Evolutionary conservation across 2,797 vertebrate species (phyloP).

Genomic region (Sarcoramphus papa): DNA sequence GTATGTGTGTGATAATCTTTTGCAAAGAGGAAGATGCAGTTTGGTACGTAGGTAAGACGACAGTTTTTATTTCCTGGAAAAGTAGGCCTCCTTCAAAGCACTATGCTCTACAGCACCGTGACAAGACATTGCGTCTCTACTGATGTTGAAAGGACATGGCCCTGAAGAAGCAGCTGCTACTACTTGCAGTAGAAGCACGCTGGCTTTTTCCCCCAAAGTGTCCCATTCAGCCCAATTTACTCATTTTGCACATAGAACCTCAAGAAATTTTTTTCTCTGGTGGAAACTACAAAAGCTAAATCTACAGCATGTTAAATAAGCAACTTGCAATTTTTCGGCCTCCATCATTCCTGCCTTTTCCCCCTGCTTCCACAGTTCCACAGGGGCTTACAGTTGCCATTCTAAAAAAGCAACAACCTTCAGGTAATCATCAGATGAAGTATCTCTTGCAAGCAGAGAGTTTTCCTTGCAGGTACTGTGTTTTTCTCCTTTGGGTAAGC

Average conservation of each 20-base stretch:
- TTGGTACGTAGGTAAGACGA: fast-evolving
- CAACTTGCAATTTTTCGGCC: neutral
- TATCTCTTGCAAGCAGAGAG: neutral
- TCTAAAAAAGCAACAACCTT: neutral
- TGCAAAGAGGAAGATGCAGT: neutral
- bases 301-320: neutral
- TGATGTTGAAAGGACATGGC: fast-evolving
- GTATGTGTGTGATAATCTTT: neutral
- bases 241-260: neutral
- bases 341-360: neutral
- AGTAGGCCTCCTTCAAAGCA: neutral
- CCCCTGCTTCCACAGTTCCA: neutral
- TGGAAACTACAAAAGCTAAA: neutral
- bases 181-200: neutral
- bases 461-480: neutral
- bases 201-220: neutral
- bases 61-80: neutral
- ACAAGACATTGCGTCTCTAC: fast-evolving
- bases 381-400: neutral
- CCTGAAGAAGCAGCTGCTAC: neutral
- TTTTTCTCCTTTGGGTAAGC: neutral
- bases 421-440: neutral
- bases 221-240: neutral
- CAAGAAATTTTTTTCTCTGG: neutral
- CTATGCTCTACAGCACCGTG: neutral